Base-by-base conservation (phyloP, 2,113 vertebrate genomes). In the Hyaena hyaena region DNA sequence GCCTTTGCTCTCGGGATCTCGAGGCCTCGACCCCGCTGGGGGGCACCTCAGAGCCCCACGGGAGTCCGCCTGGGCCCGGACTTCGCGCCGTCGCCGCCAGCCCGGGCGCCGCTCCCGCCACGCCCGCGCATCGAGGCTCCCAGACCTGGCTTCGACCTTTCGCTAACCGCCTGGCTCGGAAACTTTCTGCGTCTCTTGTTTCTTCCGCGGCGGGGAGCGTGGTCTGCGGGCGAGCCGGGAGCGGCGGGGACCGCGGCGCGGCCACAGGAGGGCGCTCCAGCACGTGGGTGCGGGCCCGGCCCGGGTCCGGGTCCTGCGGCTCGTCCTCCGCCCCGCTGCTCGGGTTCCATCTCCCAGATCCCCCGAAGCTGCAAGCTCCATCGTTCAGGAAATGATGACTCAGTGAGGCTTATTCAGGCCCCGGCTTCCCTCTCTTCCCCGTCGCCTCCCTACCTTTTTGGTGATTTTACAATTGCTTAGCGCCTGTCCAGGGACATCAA, bases 181-280 rank as follows among this genome's bases (percentile, higher is more conserved):
- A 98, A 98, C 98, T 98, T 98, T 98, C n/a, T 95, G 95, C 61
- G 53, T 85, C 88, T 95, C 91, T 66, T 6, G 39, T 92, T 96
- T 87, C 91, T 90, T 63, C 50, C 11, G 87, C 86, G 83, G 68
- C 65, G 69, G 92, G 87, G 86, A 96, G 87, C 92, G 65, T 43
- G 91, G 93, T 96, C 61, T 45, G 95, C 69, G 10, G 93, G 74
- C n/a, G 63, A 95, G 93, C 74, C 24, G 61, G 61, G 86, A 87
- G 90, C 92, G 31, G 83, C 85, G 43, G 81, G 95, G 76, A 26
- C 77, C 35, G 94, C 76, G 65, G 85, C 33, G 82, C 80, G 76
- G 96, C 97, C 98, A 96, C 95, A 8, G 96, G 96, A 66, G 97
- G 98, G 98, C 96, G 98, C 98, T 83, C 89, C 87, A 93, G 96